A percentile compares a stretch with the other conserved stretches of the same genome.
phyloP scores from a whole-genome alignment of 2,797 vertebrate genomes.

The Sebastes iracundus region DNA sequence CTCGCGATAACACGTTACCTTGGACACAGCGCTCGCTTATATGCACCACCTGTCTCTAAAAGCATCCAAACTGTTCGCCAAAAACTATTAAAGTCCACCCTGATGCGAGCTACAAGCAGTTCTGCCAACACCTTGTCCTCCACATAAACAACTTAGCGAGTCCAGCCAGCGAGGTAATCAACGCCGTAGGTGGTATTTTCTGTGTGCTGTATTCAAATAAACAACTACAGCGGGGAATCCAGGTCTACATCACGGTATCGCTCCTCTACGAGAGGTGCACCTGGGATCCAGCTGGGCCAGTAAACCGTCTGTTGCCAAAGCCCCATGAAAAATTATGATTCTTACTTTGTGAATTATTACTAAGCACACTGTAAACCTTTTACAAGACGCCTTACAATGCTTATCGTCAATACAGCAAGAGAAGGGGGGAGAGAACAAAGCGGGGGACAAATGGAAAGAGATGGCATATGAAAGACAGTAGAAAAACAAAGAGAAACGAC shows the following conservation, averaged over 20 bases:
- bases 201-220: neutral
- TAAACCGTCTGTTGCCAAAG: neutral
- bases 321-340: neutral
- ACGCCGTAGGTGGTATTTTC: neutral
- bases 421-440: neutral
- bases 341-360: neutral
- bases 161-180: neutral
- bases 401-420: neutral
- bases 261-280: neutral
- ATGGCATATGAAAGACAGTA: neutral
- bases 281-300: neutral
- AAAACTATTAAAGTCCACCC: neutral
- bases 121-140: neutral
- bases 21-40: neutral
- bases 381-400: neutral
- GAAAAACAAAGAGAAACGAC: conserved; percentile 12
- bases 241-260: neutral
- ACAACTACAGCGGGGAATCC: neutral
- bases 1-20: neutral
- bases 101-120: neutral
- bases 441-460: neutral
- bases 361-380: neutral
- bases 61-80: neutral
- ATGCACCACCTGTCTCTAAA: neutral
- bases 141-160: neutral